Conservation (phyloP, 2,797 vertebrate species). For the Uromys caudimaculatus region DNA sequence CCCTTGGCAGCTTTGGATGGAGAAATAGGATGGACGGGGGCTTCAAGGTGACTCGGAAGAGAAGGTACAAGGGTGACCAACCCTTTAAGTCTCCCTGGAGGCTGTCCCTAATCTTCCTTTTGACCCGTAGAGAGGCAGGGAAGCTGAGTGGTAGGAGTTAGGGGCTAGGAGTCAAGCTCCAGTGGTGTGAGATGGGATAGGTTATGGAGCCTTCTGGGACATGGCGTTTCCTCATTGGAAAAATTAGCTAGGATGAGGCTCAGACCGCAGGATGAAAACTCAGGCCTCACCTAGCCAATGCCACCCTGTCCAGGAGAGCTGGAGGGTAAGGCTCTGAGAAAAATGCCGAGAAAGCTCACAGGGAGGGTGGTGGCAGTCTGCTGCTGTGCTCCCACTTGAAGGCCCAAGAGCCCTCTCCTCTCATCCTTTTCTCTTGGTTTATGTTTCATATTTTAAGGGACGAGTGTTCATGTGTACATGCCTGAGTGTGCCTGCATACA, state of each 20-base stretch:
- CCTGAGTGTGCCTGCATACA: background rate
- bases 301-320: background rate
- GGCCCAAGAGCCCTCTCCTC: background rate
- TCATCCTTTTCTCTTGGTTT: background rate
- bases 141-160: background rate
- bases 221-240: background rate
- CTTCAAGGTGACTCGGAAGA: constrained; percentile 15
- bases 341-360: no score
- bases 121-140: background rate
- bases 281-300: background rate
- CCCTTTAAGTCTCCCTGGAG: background rate
- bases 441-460: background rate
- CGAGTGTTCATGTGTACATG: background rate
- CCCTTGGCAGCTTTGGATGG: background rate
- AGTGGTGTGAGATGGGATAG: background rate
- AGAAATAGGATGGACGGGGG: background rate
- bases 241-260: background rate
- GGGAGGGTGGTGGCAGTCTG: background rate
- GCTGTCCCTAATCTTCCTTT: background rate
- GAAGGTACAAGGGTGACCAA: background rate
- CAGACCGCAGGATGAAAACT: background rate
- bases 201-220: background rate
- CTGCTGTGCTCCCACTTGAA: background rate
- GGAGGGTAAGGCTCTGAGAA: background rate
- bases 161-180: background rate